phyloP scores from a whole-genome alignment of 1,140 invertebrate genomes.

The Ceratina japonica region DNA sequence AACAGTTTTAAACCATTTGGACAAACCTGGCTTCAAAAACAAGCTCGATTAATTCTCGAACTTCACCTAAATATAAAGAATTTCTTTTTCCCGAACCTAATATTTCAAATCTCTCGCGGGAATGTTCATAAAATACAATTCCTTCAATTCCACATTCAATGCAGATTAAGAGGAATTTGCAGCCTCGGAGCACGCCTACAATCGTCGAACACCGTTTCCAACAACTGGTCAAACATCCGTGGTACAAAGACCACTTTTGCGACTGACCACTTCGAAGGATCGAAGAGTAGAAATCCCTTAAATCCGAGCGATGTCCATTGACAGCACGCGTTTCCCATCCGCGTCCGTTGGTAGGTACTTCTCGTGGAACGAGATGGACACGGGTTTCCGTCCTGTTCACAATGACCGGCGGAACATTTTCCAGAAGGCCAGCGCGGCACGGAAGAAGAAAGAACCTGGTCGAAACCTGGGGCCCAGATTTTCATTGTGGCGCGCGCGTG shows the following conservation, averaged over 20 bases:
- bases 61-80: no score
- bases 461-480: not conserved
- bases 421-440: conserved; percentile 26
- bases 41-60: no score
- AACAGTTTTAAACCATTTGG: no score
- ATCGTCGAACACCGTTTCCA: not conserved
- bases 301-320: conserved; percentile 59
- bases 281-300: conserved; percentile 52
- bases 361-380: not conserved
- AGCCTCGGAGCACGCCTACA: not conserved
- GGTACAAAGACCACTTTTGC: conserved; percentile 11
- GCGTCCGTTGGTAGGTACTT: not conserved
- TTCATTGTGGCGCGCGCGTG: conserved; percentile 70
- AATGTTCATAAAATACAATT: no score
- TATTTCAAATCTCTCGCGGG: no score
- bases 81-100: no score
- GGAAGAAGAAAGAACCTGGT: not conserved
- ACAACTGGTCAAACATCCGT: not conserved
- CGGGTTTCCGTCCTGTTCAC: conserved; percentile 28
- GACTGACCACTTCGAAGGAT: conserved; percentile 41
- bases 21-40: no score
- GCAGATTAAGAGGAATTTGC: not conserved
- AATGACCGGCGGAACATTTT: conserved; percentile 59
- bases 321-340: conserved; percentile 64
- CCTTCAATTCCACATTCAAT: conserved; percentile 1